Conservation (phyloP, 2,113 vertebrate species). For the Albula glossodonta region DNA sequence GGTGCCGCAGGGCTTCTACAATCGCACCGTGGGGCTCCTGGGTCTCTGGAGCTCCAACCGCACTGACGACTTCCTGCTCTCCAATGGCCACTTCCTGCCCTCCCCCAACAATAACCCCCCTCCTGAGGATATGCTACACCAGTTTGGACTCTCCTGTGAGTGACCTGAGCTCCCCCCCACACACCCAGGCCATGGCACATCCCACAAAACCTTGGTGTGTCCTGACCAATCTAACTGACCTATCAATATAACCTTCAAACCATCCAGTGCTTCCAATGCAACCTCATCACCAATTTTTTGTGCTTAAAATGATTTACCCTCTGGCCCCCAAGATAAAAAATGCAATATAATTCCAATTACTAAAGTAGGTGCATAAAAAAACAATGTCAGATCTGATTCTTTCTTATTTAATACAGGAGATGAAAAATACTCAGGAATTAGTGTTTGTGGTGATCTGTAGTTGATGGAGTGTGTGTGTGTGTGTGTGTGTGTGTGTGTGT, state of each 20-base stretch:
- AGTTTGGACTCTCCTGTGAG: conserved; percentile 78
- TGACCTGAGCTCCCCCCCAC: conserved; percentile 16
- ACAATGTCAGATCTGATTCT: neutral
- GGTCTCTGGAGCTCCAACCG: conserved; percentile 72
- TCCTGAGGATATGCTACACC: conserved; percentile 58
- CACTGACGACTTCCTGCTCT: conserved; percentile 72
- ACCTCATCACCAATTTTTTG: too few species aligned
- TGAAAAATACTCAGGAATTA: too few species aligned
- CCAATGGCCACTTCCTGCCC: conserved; percentile 59
- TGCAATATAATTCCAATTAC: too few species aligned
- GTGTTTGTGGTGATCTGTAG: neutral
- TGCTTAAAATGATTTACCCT: too few species aligned
- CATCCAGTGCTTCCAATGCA: too few species aligned
- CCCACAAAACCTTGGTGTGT: neutral
- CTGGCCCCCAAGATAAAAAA: too few species aligned
- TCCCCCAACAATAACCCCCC: conserved; percentile 48
- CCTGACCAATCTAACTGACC: neutral
- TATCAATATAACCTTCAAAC: too few species aligned
- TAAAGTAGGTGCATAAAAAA: neutral
- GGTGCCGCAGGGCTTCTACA: conserved; percentile 71
- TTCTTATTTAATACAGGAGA: neutral
- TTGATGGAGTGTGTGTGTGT: neutral
- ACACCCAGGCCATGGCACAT: neutral
- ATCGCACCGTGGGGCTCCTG: conserved; percentile 74
- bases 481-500: too few species aligned